Conservation (phyloP, 2,797 vertebrate genomes). For the Pogoniulus pusillus region DNA sequence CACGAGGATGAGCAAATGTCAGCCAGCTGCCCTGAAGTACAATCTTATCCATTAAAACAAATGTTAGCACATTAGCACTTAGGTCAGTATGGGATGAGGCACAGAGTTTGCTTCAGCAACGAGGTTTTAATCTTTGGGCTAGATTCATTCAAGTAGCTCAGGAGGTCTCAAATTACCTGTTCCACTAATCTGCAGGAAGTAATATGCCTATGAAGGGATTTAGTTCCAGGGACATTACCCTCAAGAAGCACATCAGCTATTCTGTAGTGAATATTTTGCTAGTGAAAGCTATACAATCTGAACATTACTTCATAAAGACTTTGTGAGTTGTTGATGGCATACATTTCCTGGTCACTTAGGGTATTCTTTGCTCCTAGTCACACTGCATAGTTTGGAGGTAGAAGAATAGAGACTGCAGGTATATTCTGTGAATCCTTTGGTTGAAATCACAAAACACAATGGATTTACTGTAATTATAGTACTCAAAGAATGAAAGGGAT, state of each 20-base stretch:
- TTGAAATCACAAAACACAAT: background rate
- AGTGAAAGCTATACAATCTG: background rate
- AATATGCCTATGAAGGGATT: background rate
- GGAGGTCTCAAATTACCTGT: conserved; percentile 13
- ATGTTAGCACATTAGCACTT: background rate
- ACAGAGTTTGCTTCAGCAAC: background rate
- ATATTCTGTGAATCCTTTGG: background rate
- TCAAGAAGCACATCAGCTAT: background rate
- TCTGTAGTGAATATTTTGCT: background rate
- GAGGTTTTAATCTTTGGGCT: conserved; percentile 11
- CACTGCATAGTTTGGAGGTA: background rate
- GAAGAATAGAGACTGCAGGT: background rate
- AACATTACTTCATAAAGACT: background rate
- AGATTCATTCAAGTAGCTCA: background rate
- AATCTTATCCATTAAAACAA: conserved; percentile 41
- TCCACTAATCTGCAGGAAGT: background rate
- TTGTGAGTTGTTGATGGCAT: background rate
- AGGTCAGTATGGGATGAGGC: background rate
- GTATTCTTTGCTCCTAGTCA: background rate
- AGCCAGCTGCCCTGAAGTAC: conserved; percentile 15
- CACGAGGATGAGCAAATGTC: conserved; percentile 25
- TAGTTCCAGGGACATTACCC: background rate
- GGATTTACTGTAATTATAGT: background rate
- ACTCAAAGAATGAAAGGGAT: background rate
- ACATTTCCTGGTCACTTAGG: background rate